A percentile compares a stretch with the other conserved stretches of the same genome.
phyloP scores from a whole-genome alignment of 2,888 invertebrate genomes.

The Drosophila putrida region DNA sequence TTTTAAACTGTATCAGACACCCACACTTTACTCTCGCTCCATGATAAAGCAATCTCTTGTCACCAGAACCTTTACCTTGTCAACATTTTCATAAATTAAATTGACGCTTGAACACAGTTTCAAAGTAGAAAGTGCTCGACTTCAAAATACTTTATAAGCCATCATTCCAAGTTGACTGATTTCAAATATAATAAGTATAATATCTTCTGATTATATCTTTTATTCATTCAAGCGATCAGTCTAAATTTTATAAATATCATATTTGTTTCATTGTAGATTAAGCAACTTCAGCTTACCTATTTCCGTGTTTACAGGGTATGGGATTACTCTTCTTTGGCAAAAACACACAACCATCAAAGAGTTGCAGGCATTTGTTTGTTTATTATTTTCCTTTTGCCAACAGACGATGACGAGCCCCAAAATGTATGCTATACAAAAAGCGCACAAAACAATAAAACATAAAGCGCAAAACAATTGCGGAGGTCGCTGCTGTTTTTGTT shows the following conservation, averaged over 20 bases:
- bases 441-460: slow-evolving; percentile 67
- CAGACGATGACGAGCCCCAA: slow-evolving; percentile 34
- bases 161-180: no score
- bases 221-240: no score
- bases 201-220: no score
- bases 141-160: background rate
- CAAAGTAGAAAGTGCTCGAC: slow-evolving; percentile 1
- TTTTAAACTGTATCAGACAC: slow-evolving; percentile 2
- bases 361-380: slow-evolving; percentile 49
- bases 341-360: slow-evolving; percentile 43
- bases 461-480: slow-evolving; percentile 70
- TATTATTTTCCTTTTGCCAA: slow-evolving; percentile 34
- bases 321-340: slow-evolving; percentile 12
- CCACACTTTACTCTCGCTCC: background rate
- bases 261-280: no score
- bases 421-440: slow-evolving; percentile 39
- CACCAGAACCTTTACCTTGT: slow-evolving; percentile 30
- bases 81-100: slow-evolving; percentile 76
- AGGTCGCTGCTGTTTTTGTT: slow-evolving; percentile 28
- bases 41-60: slow-evolving; percentile 1
- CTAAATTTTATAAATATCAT: no score
- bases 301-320: slow-evolving; percentile 7
- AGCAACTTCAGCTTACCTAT: background rate
- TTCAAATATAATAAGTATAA: background rate
- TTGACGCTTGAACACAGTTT: slow-evolving; percentile 49